Conservation (phyloP, 1,140 invertebrate species). For the Magallana angulata region DNA sequence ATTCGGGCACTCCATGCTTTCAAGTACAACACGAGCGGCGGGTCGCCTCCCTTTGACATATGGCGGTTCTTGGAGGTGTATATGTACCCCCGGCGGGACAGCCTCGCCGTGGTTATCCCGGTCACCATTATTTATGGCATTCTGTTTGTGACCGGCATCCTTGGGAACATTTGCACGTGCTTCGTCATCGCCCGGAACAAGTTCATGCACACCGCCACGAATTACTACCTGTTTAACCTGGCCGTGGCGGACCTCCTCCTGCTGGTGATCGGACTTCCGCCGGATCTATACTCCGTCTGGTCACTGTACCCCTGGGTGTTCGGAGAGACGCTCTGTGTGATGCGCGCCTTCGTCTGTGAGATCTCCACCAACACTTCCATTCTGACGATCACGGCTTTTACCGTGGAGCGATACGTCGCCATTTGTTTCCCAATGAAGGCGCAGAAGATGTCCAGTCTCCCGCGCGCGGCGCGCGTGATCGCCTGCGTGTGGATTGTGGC, state of each 20-base stretch:
- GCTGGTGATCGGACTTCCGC: conserved; percentile 87
- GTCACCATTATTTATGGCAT: conserved; percentile 73
- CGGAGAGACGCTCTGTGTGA: conserved; percentile 90
- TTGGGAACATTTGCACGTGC: conserved; percentile 77
- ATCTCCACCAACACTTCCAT: conserved; percentile 85
- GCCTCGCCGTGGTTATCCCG: conserved; percentile 60
- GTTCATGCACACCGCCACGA: conserved; percentile 84
- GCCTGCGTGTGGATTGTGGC: conserved; percentile 88
- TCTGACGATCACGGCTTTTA: conserved; percentile 78
- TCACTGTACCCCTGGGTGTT: conserved; percentile 92
- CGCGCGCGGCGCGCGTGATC: conserved; percentile 89
- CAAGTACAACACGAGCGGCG: conserved; percentile 16
- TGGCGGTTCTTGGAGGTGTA: conserved; percentile 58
- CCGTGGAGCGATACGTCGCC: conserved; percentile 77
- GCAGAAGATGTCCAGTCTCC: conserved; percentile 81
- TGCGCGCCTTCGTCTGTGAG: conserved; percentile 90
- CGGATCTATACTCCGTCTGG: conserved; percentile 93
- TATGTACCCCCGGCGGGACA: conserved; percentile 60
- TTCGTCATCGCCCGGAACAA: conserved; percentile 75
- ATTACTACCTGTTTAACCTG: conserved; percentile 95
- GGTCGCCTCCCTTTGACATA: conserved; percentile 41
- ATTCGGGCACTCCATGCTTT: conserved; percentile 16
- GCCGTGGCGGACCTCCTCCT: conserved; percentile 95
- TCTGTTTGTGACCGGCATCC: conserved; percentile 72
- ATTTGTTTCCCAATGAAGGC: conserved; percentile 76